Percentiles rank a stretch among this genome's conserved stretches.
Conservation (phyloP, 2,113 vertebrate genomes). For the Myocastor coypus region DNA sequence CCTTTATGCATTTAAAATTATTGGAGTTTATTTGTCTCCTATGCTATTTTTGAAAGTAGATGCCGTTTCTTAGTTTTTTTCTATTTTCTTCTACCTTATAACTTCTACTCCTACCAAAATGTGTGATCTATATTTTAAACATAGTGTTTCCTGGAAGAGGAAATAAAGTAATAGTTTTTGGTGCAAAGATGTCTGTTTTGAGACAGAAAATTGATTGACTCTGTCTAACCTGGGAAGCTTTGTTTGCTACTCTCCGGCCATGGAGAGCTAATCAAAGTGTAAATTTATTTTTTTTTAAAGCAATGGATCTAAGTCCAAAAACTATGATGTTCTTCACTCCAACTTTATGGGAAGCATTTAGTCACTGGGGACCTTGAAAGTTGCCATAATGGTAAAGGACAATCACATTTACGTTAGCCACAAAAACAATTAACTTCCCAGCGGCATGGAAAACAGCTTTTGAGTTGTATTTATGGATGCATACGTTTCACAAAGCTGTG, state of each 20-base stretch:
- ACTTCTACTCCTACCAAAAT: background rate
- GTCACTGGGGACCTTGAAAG: slow-evolving; percentile 80
- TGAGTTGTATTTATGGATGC: slow-evolving; percentile 89
- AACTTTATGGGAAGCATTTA: slow-evolving; percentile 50
- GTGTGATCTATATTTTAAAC: background rate
- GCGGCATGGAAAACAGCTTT: slow-evolving; percentile 86
- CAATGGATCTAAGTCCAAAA: background rate
- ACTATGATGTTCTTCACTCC: slow-evolving; percentile 64
- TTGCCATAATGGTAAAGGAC: slow-evolving; percentile 81
- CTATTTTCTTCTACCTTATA: background rate
- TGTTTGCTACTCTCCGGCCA: slow-evolving; percentile 27
- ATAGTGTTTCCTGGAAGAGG: slow-evolving; percentile 33
- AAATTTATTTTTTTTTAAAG: background rate
- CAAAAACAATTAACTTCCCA: slow-evolving; percentile 87
- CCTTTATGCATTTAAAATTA: slow-evolving; percentile 31
- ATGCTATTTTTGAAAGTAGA: background rate
- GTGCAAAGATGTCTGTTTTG: slow-evolving; percentile 25
- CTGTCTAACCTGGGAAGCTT: slow-evolving; percentile 33
- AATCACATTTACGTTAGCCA: slow-evolving; percentile 82
- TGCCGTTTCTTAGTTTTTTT: slow-evolving; percentile 30
- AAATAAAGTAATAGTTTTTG: slow-evolving; percentile 36
- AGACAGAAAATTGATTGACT: slow-evolving; percentile 58
- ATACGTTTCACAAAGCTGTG: slow-evolving; percentile 86
- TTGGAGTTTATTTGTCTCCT: slow-evolving; percentile 16
- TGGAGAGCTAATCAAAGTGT: slow-evolving; percentile 28